Base-by-base conservation (phyloP, 1,140 invertebrate species). In the Babylonia areolata region DNA sequence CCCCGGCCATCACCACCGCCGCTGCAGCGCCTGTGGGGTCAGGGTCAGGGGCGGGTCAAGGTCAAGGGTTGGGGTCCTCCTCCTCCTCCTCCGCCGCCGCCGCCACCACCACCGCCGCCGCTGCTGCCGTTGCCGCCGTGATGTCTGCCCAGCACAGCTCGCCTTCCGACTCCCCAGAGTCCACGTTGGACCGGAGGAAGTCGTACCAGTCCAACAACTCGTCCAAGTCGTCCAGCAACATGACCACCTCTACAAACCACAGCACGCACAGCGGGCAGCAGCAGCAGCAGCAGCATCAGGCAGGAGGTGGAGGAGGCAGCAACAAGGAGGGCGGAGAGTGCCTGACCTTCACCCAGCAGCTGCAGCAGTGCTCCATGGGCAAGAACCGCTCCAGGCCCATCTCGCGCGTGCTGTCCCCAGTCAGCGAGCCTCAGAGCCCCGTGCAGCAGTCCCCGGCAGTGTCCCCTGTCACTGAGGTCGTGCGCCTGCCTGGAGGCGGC, bases 401-500 rank as follows among this genome's bases (percentile, higher is more conserved):
- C 84, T 93, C 93, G 89, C 85, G 94, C 31, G 92, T 96, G 40
- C 93, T 97, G n/a, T 96, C 96, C 17, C 95, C 97, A 39, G 96
- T 97, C 87, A 96, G 96, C 90, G 97, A 97, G 90, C 96, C 96
- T 1, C 96, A 96, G 89, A 97, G 96, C 89, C 97, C 97, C 1
- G 96, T 97, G 42, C 97, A 97, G 91, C 97, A 97, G 2, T 97
- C 97, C 23, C 97, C 97, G 1, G 97, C 97, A 1, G 87, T 97
- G 84, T 97, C 97, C 79, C 97, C 97, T n/a, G 95, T 96, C 87
- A 97, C 96, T 93, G 97, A 97, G 82, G 84, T 90, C 6, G 91
- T 90, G 51, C 92, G 91, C 77, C 77, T 87, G 39, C 90, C 86
- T 86, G 87, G 81, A 88, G 83, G 85, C 28, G 64, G 28, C 5